phyloP scores from a whole-genome alignment of 2,797 vertebrate genomes.

The Platyrinchus mystaceus region DNA sequence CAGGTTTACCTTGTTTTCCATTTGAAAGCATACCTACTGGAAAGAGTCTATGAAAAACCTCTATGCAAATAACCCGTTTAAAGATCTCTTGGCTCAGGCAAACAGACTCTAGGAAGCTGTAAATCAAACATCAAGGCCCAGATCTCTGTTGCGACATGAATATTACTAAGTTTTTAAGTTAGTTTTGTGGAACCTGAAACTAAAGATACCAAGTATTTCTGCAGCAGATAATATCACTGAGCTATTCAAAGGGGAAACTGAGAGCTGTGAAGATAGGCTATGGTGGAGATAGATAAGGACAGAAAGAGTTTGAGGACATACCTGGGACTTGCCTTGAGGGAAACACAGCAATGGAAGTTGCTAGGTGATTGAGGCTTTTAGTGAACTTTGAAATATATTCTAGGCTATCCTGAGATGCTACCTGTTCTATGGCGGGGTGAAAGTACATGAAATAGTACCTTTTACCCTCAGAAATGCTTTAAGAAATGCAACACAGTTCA shows the following conservation, averaged over 20 bases:
- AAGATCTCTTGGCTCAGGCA: not conserved
- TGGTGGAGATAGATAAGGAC: not conserved
- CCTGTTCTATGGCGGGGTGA: not conserved
- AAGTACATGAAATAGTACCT: not conserved
- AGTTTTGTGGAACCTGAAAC: not conserved
- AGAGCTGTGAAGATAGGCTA: not conserved
- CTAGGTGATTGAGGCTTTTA: not conserved
- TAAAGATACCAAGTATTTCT: not conserved
- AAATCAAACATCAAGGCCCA: not conserved
- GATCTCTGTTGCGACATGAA: not conserved
- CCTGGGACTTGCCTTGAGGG: not conserved
- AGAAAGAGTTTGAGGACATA: not conserved
- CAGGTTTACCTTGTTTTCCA: not conserved
- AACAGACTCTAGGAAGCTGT: not conserved
- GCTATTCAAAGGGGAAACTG: not conserved
- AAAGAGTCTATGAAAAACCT: not conserved
- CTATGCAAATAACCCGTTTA: not conserved
- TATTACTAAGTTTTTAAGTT: not conserved
- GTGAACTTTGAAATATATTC: not conserved
- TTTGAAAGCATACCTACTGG: not conserved
- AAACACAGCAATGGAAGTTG: not conserved
- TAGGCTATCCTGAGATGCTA: not conserved
- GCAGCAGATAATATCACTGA: not conserved
- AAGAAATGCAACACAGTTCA: not conserved
- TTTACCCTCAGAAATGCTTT: not conserved